Percentiles rank a stretch among this genome's conserved stretches.
Evolutionary conservation across 2,797 vertebrate species (phyloP).

Genomic region (Liasis olivaceus): DNA sequence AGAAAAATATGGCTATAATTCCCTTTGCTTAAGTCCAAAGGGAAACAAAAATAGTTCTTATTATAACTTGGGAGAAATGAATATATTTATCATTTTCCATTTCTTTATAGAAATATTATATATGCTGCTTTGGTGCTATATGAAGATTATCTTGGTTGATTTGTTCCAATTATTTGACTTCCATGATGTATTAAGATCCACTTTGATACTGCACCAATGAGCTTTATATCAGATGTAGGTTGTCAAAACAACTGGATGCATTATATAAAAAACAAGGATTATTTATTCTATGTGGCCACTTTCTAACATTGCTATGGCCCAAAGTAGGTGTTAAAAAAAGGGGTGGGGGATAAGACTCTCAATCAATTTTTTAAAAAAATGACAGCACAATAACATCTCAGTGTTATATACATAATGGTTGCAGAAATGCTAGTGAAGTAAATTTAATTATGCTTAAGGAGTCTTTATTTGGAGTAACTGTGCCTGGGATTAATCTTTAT

Average conservation of each 20-base stretch:
- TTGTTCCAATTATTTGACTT: slow-evolving; percentile 72
- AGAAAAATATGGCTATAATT: slow-evolving; percentile 2
- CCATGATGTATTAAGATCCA: slow-evolving; percentile 42
- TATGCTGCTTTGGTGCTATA: slow-evolving; percentile 70
- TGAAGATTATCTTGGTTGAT: slow-evolving; percentile 71
- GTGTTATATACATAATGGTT: background rate
- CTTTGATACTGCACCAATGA: slow-evolving; percentile 68
- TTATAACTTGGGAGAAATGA: slow-evolving; percentile 44
- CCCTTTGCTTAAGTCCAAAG: slow-evolving; percentile 58
- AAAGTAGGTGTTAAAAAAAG: slow-evolving; percentile 29
- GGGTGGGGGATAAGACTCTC: background rate
- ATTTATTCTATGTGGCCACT: slow-evolving; percentile 24
- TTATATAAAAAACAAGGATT: background rate
- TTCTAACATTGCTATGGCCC: slow-evolving; percentile 35
- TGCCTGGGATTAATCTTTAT: background rate
- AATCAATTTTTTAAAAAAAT: background rate
- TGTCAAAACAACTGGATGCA: slow-evolving; percentile 44
- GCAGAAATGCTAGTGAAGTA: background rate
- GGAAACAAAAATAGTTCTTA: slow-evolving; percentile 41
- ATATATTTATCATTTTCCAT: slow-evolving; percentile 63
- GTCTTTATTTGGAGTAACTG: background rate
- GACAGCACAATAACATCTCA: background rate
- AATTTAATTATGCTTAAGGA: background rate
- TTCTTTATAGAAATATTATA: slow-evolving; percentile 66
- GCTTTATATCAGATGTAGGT: slow-evolving; percentile 46